phyloP scores from a whole-genome alignment of 2,797 vertebrate genomes.

The Lemur catta region DNA sequence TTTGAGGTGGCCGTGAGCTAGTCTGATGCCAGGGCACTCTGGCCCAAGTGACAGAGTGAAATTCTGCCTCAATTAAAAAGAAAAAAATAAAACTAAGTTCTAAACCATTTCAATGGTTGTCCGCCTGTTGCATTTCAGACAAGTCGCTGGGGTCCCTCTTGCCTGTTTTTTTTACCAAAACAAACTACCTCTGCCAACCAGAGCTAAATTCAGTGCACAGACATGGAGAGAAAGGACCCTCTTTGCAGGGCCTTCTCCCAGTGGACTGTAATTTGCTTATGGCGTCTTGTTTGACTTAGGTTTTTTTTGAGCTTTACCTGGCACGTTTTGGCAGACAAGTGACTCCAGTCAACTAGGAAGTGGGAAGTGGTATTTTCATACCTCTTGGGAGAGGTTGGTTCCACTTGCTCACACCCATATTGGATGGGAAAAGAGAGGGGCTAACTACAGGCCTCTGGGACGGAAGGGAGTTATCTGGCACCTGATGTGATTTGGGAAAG shows the following conservation, averaged over 20 bases:
- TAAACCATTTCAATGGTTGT: not conserved
- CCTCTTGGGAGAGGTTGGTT: not conserved
- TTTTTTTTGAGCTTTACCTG: not conserved
- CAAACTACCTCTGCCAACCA: not conserved
- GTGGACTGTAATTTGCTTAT: not conserved
- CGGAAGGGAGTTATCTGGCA: not conserved
- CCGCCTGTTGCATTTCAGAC: not conserved
- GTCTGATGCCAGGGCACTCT: too few relatives aligned
- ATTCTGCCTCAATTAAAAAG: too few relatives aligned
- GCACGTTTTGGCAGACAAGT: not conserved
- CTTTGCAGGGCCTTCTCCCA: not conserved
- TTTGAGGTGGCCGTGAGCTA: too few relatives aligned
- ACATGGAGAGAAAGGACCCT: not conserved
- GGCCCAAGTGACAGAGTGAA: too few relatives aligned
- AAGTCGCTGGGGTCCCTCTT: not conserved
- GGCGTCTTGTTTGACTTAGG: not conserved
- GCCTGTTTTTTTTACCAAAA: not conserved
- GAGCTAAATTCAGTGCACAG: not conserved
- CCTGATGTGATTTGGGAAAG: not conserved
- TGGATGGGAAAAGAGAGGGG: not conserved
- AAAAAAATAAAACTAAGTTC: too few relatives aligned
- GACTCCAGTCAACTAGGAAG: not conserved
- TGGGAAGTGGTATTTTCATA: not conserved
- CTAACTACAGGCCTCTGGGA: not conserved
- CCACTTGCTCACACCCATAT: not conserved